These are phyloP conservation scores for Platyscapa corneri DNA, from an alignment of 1,140 invertebrate genomes.

Conservation along the genomic window DNA sequence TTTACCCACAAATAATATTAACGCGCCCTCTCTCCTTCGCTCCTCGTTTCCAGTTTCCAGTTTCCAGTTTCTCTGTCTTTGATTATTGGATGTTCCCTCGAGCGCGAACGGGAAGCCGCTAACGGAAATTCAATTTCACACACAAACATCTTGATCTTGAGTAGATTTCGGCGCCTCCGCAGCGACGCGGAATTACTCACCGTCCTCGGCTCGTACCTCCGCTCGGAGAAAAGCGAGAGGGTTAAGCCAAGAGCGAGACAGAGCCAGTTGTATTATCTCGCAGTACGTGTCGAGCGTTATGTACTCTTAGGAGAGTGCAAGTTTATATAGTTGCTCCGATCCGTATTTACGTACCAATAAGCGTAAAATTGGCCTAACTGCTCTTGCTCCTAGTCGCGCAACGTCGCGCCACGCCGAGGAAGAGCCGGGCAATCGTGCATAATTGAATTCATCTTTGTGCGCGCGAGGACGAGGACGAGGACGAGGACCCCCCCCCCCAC, in stretches of 20 bases:
- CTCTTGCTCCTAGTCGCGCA: slow-evolving; percentile 8
- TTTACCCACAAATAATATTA: slow-evolving; percentile 36
- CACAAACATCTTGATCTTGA: slow-evolving; percentile 53
- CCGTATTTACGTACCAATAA: slow-evolving; percentile 71
- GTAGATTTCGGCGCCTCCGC: slow-evolving; percentile 10
- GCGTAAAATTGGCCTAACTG: slow-evolving; percentile 71
- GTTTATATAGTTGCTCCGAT: slow-evolving; percentile 38
- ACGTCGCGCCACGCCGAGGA: not conserved
- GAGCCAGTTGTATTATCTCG: not conserved
- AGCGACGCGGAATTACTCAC: slow-evolving; percentile 31
- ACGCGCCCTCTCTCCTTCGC: not conserved
- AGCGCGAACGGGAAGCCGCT: slow-evolving; percentile 44
- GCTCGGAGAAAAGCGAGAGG: slow-evolving; percentile 14
- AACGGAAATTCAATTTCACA: slow-evolving; percentile 53
- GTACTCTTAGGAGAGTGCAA: slow-evolving; percentile 13
- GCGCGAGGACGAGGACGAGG: no score
- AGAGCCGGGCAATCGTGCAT: slow-evolving; percentile 66
- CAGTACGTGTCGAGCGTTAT: slow-evolving; percentile 15
- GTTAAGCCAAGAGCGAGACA: no score
- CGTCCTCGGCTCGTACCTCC: not conserved
- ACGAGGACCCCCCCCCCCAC: slow-evolving; percentile 33
- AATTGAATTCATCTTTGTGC: slow-evolving; percentile 71
- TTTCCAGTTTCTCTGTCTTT: not conserved
- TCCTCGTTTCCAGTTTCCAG: not conserved
- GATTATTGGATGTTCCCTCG: slow-evolving; percentile 51